Evolutionary conservation across 2,888 invertebrate genomes (phyloP).

Genomic region (Limulus polyphemus): DNA sequence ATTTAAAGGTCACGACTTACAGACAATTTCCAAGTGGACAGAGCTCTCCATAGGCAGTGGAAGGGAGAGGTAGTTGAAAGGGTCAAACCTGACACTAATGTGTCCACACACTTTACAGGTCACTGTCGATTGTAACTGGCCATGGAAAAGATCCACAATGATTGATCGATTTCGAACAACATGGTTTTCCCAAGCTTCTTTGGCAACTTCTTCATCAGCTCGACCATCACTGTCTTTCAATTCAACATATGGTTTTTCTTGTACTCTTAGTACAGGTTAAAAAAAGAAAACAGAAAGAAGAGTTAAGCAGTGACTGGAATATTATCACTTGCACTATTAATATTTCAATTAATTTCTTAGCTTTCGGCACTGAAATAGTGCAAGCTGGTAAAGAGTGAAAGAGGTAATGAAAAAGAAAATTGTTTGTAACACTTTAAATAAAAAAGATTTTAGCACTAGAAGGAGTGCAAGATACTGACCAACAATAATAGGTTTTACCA

Average conservation of each 20-base stretch:
- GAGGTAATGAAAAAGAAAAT: too few species aligned
- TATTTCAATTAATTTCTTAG: too few species aligned
- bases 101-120: constrained; percentile 69
- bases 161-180: constrained; percentile 68
- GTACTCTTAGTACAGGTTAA: constrained; percentile 43
- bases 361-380: too few species aligned
- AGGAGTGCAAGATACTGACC: too few species aligned
- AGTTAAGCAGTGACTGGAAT: too few species aligned
- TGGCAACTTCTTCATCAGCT: constrained; percentile 52
- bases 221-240: constrained; percentile 62
- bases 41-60: constrained; percentile 83
- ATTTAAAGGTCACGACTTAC: constrained; percentile 37
- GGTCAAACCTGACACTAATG: constrained; percentile 77
- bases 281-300: too few species aligned
- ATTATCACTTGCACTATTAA: too few species aligned
- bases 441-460: too few species aligned
- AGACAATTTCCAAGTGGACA: constrained; percentile 59
- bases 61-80: constrained; percentile 76
- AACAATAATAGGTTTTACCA: too few species aligned
- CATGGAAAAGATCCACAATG: constrained; percentile 80
- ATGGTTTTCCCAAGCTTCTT: constrained; percentile 70
- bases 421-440: too few species aligned
- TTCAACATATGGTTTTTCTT: constrained; percentile 55
- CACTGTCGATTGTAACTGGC: constrained; percentile 76
- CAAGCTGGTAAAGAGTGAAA: too few species aligned